Evolutionary conservation across 1,140 invertebrate genomes (phyloP), one percentile per base, ranked within the genome.

Genomic region (Idris sp.): DNA sequence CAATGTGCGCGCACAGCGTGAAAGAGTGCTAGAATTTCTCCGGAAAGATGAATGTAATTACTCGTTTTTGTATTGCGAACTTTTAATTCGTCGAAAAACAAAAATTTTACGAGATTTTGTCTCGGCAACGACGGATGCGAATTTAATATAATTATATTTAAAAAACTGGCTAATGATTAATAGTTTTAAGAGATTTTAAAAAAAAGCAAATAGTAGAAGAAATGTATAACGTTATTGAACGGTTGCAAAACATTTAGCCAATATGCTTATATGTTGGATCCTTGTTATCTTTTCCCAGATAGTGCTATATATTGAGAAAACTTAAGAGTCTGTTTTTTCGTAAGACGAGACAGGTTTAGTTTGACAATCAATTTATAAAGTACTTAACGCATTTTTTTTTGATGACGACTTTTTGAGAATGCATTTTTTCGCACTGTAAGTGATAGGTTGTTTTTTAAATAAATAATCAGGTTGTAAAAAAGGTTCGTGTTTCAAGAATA

Each of bases 241-340:
- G 75, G 78, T 81, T 79, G 77, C 73, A 59, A 74, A 74, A 62
- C 71, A 53, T 64, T 67, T 67, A 75, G 46, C 58, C 51, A 43
- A 76, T 80, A 77, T 77, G 74, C 76, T 80, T 76, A 78, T 77
- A 69, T 56, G 76, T 76, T 78, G 78, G 77, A 79, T 74, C 65
- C 69, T 78, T 81, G 80, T 81, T 83, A 76, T 82, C 19, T 76
- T 78, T 84, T 83, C 78, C 77, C 75, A 77, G 76, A 76, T 79
- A 75, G 77, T 79, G 77, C 77, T 80, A 76, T 81, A 81, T 2
- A 74, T 49, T 44, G 61, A 25, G 48, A 80, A 74, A 81, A 69
- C 77, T 80, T 71, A 78, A 19, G 36, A 73, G n/a, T n/a, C 30
- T 79, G 65, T 59, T 41, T 81, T 68, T 51, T 71, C 6, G 35